These are phyloP conservation scores for Prionailurus viverrinus DNA, from an alignment of 2,113 vertebrate genomes.

Conservation along the genomic window DNA sequence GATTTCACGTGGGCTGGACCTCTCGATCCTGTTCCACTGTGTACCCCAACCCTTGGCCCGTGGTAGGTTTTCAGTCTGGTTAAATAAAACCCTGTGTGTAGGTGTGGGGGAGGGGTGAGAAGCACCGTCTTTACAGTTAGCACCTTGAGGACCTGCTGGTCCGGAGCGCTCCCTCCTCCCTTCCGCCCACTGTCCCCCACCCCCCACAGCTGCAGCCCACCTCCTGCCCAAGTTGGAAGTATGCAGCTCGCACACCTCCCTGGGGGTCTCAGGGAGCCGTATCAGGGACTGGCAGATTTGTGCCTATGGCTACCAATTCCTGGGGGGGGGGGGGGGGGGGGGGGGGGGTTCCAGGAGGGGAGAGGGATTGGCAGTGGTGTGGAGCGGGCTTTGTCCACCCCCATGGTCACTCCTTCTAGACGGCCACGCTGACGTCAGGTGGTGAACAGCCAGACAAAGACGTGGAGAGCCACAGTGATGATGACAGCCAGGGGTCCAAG, in stretches of 20 bases:
- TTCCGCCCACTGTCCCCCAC: background rate
- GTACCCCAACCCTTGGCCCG: background rate
- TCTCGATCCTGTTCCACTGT: background rate
- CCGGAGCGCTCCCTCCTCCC: background rate
- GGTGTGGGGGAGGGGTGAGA: background rate
- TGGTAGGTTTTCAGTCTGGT: background rate
- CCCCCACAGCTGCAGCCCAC: background rate
- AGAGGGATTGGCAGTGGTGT: background rate
- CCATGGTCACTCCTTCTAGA: slow-evolving; percentile 83
- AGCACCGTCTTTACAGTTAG: background rate
- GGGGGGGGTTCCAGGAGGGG: background rate
- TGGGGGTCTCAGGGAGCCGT: background rate
- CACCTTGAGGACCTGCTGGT: background rate
- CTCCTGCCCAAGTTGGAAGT: background rate
- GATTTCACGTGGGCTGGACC: background rate
- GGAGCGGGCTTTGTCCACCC: background rate
- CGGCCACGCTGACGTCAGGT: slow-evolving; percentile 89
- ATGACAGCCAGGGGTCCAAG: slow-evolving; percentile 76
- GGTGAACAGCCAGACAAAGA: slow-evolving; percentile 85
- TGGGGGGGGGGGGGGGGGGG: background rate
- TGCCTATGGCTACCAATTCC: background rate
- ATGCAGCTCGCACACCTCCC: background rate
- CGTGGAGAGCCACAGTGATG: slow-evolving; percentile 85
- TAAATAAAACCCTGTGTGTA: background rate
- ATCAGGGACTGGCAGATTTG: background rate